Evolutionary conservation across 2,113 vertebrate species (phyloP).

Genomic region (Leptobrachium ailaonicum): DNA sequence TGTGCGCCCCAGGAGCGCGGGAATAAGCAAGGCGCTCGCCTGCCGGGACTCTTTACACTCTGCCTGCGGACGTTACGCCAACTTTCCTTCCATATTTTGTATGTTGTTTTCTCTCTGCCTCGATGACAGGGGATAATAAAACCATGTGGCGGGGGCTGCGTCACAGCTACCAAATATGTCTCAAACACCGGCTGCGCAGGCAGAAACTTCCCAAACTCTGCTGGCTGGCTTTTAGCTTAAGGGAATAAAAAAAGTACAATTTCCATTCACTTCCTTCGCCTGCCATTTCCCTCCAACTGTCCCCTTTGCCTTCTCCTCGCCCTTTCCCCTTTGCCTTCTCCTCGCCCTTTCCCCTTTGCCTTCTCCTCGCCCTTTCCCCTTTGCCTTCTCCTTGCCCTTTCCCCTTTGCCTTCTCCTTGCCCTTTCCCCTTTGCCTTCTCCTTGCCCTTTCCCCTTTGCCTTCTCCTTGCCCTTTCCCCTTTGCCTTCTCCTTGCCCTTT

Average conservation of each 20-base stretch:
- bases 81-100: too few relatives aligned
- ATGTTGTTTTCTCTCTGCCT: too few relatives aligned
- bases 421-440: background rate
- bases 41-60: too few relatives aligned
- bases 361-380: background rate
- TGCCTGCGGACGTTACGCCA: too few relatives aligned
- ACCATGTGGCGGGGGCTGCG: too few relatives aligned
- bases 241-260: background rate
- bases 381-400: background rate
- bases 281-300: background rate
- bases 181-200: background rate
- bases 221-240: background rate
- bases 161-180: too few relatives aligned
- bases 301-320: background rate
- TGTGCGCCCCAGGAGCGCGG: too few relatives aligned
- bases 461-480: background rate
- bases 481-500: background rate
- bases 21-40: too few relatives aligned
- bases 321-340: background rate
- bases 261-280: background rate
- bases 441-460: background rate
- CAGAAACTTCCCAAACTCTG: background rate
- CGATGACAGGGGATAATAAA: too few relatives aligned
- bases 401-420: background rate
- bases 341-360: background rate